phyloP scores from a whole-genome alignment of 2,113 vertebrate species.

The Synodontis membranacea region DNA sequence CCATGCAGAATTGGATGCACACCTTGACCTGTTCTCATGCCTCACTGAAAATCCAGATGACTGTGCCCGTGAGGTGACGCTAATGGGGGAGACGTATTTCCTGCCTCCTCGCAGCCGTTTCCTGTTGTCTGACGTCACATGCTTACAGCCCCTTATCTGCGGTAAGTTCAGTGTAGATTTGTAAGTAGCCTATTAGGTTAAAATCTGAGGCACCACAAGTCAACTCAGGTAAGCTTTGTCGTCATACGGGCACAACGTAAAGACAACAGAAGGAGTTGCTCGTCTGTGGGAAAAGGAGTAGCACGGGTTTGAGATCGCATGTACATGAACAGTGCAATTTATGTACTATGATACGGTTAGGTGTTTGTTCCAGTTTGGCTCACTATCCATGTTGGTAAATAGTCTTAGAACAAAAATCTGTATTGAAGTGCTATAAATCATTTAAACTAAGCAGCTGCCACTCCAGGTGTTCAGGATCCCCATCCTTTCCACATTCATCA shows the following conservation, averaged over 20 bases:
- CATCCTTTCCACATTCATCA: background rate
- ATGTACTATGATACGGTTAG: background rate
- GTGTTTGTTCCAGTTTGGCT: background rate
- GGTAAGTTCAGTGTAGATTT: constrained; percentile 75
- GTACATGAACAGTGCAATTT: background rate
- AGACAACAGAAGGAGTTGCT: background rate
- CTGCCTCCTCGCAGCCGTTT: constrained; percentile 84
- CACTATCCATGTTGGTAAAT: background rate
- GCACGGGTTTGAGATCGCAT: background rate
- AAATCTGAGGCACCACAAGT: background rate
- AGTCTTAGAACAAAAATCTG: background rate
- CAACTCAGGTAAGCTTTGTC: background rate
- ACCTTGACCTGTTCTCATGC: constrained; percentile 78
- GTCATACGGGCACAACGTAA: background rate
- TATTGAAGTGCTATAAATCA: background rate
- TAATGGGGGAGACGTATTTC: constrained; percentile 89
- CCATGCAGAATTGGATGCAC: constrained; percentile 55
- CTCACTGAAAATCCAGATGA: constrained; percentile 77
- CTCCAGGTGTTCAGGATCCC: background rate
- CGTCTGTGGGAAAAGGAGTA: background rate
- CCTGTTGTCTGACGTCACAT: constrained; percentile 89
- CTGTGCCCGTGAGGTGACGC: constrained; percentile 67
- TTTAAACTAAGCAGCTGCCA: background rate
- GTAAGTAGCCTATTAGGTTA: background rate
- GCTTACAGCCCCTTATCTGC: constrained; percentile 80